Conservation (phyloP, 2,113 vertebrate genomes). For the Catagonus wagneri region DNA sequence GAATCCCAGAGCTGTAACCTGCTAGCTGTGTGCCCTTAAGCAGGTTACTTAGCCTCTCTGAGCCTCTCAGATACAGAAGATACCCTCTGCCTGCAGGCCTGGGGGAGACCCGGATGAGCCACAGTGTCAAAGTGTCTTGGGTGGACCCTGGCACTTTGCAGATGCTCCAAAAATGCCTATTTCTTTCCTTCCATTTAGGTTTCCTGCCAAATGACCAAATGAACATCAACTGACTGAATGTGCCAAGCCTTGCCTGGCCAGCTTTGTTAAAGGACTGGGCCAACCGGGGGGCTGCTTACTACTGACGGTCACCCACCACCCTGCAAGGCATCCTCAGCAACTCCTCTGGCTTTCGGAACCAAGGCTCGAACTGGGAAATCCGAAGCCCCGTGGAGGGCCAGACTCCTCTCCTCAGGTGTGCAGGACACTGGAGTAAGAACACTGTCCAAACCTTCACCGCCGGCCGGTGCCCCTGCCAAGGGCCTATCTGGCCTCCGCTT, state of each 20-base stretch:
- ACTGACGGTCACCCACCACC: neutral
- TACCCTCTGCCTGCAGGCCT: neutral
- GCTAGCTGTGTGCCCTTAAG: neutral
- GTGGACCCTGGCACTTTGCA: too few relatives aligned
- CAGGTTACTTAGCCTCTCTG: neutral
- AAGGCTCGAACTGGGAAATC: neutral
- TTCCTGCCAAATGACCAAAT: neutral
- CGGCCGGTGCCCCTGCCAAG: neutral
- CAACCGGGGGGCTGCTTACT: neutral
- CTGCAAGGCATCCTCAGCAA: neutral
- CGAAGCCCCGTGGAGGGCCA: neutral
- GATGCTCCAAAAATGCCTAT: neutral
- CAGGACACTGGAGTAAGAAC: neutral
- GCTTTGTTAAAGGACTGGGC: neutral
- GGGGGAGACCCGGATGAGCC: neutral
- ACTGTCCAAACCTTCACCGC: neutral
- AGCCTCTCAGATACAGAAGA: neutral
- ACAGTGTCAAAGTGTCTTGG: neutral
- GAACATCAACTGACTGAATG: neutral
- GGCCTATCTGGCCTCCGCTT: neutral
- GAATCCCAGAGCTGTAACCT: neutral
- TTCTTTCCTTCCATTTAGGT: neutral
- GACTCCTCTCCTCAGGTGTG: neutral
- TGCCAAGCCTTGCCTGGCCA: neutral
- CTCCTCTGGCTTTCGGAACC: neutral